These are phyloP conservation scores for Centroberyx gerrardi DNA, from an alignment of 2,797 vertebrate species.

Conservation along the genomic window DNA sequence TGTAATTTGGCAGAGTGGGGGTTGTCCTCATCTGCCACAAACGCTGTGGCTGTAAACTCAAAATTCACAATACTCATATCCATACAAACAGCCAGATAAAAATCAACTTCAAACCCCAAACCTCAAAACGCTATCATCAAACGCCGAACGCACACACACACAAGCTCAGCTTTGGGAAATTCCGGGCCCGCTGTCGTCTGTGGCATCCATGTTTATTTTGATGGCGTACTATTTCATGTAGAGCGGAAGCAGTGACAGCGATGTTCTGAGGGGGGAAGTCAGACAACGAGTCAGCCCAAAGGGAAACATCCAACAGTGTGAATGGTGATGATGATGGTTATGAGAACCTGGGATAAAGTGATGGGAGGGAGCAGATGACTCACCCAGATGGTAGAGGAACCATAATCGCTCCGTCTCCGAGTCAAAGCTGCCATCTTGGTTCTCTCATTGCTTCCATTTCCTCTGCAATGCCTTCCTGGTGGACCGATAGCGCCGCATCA, in stretches of 20 bases:
- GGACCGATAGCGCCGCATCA: conserved; percentile 46
- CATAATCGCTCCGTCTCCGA: conserved; percentile 64
- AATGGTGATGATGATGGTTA: conserved; percentile 66
- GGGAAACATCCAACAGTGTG: conserved; percentile 48
- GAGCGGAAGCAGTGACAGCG: conserved; percentile 20
- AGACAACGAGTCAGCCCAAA: conserved; percentile 34
- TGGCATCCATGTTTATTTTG: conserved; percentile 21
- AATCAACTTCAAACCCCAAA: neutral
- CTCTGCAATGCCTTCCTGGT: conserved; percentile 37
- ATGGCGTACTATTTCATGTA: neutral
- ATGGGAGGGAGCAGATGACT: conserved; percentile 67
- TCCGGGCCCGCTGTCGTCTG: conserved; percentile 4
- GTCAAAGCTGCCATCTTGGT: conserved; percentile 64
- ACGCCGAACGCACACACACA: neutral
- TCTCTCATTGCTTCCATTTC: conserved; percentile 60
- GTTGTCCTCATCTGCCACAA: conserved; percentile 30
- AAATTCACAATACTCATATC: conserved; percentile 20
- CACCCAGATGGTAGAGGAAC: conserved; percentile 74
- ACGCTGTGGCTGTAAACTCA: conserved; percentile 27
- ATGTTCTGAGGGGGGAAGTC: conserved; percentile 36
- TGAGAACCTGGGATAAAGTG: conserved; percentile 56
- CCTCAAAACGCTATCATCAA: conserved; percentile 26
- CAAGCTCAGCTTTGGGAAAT: conserved; percentile 26
- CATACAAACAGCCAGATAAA: conserved; percentile 43
- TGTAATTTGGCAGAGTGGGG: conserved; percentile 53